Evolutionary conservation across 30 jellyfish, hydroid and myxozoan species (phyloP).

Genomic region (Phacellophora camtschatica): DNA sequence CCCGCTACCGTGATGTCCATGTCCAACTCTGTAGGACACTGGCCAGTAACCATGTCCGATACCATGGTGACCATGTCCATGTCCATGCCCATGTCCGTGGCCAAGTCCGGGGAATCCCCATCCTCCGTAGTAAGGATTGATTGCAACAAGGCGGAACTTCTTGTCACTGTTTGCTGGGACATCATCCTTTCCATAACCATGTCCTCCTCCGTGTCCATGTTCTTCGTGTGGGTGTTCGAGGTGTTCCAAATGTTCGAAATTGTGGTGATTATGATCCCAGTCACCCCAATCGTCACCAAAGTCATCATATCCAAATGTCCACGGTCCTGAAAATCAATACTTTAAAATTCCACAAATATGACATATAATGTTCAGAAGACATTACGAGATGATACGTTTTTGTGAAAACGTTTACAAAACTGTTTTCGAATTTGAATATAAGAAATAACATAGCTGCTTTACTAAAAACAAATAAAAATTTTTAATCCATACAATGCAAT

Average conservation of each 20-base stretch:
- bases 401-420: too few species aligned
- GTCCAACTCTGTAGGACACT: conserved; percentile 60
- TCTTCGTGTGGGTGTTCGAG: conserved; percentile 70
- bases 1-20: conserved; percentile 64
- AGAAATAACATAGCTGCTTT: too few species aligned
- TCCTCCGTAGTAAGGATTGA: conserved; percentile 47
- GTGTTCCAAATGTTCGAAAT: conserved; percentile 75
- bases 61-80: conserved; percentile 43
- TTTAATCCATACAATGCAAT: too few species aligned
- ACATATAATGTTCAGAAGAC: too few species aligned
- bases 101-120: conserved; percentile 56
- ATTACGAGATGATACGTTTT: too few species aligned
- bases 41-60: conserved; percentile 60
- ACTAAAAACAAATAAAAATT: too few species aligned
- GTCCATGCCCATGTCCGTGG: conserved; percentile 37
- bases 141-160: conserved; percentile 52
- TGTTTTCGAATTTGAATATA: too few species aligned
- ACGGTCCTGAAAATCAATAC: conserved; percentile 68
- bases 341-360: too few species aligned
- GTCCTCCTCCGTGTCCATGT: conserved; percentile 66
- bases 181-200: conserved; percentile 64
- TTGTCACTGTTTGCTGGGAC: conserved; percentile 46
- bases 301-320: conserved; percentile 96
- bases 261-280: conserved; percentile 97
- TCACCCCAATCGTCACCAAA: conserved; percentile 99